Conservation (phyloP, 2,113 vertebrate genomes). For the Geococcyx californianus region DNA sequence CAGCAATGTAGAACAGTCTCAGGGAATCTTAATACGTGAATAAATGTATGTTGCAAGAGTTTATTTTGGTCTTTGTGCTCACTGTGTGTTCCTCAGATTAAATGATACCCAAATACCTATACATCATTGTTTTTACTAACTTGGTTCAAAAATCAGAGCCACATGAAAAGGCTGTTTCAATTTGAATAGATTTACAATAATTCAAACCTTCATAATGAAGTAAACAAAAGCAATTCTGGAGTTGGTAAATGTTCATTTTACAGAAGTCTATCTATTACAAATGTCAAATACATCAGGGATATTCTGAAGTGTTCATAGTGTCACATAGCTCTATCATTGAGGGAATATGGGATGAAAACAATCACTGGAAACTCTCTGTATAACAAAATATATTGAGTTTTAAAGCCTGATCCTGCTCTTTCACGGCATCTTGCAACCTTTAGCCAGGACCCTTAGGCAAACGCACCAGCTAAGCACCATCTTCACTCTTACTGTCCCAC, state of each 20-base stretch:
- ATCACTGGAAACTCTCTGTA: constrained; percentile 20
- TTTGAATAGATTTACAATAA: constrained; percentile 44
- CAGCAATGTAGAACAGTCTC: constrained; percentile 53
- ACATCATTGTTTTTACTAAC: constrained; percentile 35
- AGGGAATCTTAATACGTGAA: constrained; percentile 54
- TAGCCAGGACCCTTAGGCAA: background rate
- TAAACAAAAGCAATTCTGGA: background rate
- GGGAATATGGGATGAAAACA: background rate
- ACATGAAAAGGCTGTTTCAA: constrained; percentile 30
- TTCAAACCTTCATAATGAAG: constrained; percentile 20
- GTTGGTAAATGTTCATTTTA: constrained; percentile 1
- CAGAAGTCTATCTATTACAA: background rate
- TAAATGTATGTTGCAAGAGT: constrained; percentile 26
- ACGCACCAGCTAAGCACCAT: background rate
- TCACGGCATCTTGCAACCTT: background rate
- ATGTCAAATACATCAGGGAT: background rate
- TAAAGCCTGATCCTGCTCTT: background rate
- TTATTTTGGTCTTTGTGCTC: constrained; percentile 43
- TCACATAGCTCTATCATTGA: background rate
- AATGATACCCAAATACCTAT: background rate
- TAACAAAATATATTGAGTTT: constrained; percentile 7
- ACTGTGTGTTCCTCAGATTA: constrained; percentile 48
- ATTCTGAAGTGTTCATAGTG: background rate
- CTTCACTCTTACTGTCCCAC: background rate
- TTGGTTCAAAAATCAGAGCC: constrained; percentile 9